Evolutionary conservation across 2,888 invertebrate genomes (phyloP).

Genomic region (Drosophila pseudotalamancana): DNA sequence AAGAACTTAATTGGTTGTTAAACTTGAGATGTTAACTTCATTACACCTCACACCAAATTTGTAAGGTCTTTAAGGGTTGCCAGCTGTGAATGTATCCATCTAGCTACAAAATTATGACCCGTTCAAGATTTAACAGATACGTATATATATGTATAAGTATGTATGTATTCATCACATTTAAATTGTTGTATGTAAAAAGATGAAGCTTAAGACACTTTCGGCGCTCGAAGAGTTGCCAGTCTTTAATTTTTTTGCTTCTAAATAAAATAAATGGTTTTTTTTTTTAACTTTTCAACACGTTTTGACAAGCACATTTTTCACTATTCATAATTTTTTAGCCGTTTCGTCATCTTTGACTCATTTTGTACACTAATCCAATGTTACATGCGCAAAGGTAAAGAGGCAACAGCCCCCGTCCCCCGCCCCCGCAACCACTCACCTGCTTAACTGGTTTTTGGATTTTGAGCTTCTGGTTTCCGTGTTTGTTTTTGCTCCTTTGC

Average conservation of each 20-base stretch:
- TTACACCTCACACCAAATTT: too few species aligned
- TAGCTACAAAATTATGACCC: too few species aligned
- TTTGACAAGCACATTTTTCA: conserved; percentile 26
- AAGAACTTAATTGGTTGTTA: too few species aligned
- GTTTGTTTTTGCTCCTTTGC: conserved; percentile 5
- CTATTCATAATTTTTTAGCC: conserved; percentile 5
- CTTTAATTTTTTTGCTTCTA: too few species aligned
- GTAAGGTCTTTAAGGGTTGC: neutral
- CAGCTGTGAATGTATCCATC: too few species aligned
- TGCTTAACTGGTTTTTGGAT: conserved; percentile 20
- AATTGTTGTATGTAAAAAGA: too few species aligned
- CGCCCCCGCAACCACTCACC: neutral
- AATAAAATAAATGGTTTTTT: too few species aligned
- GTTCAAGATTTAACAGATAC: too few species aligned
- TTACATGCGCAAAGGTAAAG: conserved; percentile 42
- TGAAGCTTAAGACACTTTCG: neutral
- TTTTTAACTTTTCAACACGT: conserved; percentile 9
- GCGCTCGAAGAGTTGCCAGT: neutral
- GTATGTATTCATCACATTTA: too few species aligned
- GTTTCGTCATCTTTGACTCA: conserved; percentile 51
- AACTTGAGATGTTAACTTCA: too few species aligned
- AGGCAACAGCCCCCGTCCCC: neutral
- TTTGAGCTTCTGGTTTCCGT: conserved; percentile 27
- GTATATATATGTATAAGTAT: too few species aligned
- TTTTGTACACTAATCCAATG: conserved; percentile 26